Conservation (phyloP, 2,797 vertebrate genomes). For the Anguilla marmorata region DNA sequence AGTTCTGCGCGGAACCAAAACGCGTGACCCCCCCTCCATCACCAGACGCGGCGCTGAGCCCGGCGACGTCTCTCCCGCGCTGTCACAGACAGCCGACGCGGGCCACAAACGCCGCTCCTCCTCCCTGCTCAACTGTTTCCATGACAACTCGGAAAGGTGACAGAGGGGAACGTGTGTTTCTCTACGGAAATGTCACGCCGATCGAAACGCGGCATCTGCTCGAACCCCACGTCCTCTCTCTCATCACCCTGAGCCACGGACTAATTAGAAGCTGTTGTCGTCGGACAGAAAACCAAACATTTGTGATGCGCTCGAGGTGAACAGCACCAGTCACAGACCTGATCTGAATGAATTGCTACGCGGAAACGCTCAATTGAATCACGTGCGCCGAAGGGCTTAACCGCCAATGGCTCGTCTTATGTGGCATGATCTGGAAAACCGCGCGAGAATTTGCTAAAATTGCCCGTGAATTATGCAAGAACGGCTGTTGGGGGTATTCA, state of each 20-base stretch:
- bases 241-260: not conserved
- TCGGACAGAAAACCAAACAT: not conserved
- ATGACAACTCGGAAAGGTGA: conserved; percentile 50
- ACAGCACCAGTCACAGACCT: not conserved
- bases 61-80: not conserved
- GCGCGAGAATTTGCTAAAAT: not conserved
- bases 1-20: not conserved
- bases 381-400: not conserved
- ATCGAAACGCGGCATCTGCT: conserved; percentile 21
- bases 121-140: conserved; percentile 47
- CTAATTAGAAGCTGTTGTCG: not conserved
- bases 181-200: conserved; percentile 25
- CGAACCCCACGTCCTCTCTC: not conserved
- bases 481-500: not conserved
- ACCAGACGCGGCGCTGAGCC: conserved; percentile 6
- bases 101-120: conserved; percentile 29
- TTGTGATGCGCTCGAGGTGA: not conserved
- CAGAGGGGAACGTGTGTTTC: conserved; percentile 25
- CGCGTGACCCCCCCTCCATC: not conserved
- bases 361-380: not conserved
- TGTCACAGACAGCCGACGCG: conserved; percentile 10
- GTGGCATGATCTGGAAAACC: not conserved
- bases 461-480: not conserved
- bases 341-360: not conserved
- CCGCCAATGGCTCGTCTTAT: not conserved